Evolutionary conservation across 2,113 vertebrate genomes (phyloP).

Genomic region (Thunnus maccoyii): DNA sequence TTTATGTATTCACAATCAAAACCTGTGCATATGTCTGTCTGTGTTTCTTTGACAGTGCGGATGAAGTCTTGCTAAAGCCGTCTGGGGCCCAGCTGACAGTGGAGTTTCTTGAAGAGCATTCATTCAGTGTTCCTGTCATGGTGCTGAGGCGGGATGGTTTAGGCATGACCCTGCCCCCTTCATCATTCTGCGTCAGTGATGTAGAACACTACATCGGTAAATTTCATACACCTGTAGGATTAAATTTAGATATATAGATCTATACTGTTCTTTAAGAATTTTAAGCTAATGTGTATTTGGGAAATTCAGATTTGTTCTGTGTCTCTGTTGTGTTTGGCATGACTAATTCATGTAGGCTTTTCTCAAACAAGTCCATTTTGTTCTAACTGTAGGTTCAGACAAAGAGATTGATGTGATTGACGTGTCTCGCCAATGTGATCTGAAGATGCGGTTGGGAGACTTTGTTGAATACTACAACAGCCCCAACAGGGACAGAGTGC

Average conservation of each 20-base stretch:
- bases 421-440: constrained; percentile 90
- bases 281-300: background rate
- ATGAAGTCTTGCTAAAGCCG: constrained; percentile 92
- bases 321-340: background rate
- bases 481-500: constrained; percentile 89
- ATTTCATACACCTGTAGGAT: background rate
- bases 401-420: constrained; percentile 96
- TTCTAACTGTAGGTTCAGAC: constrained; percentile 85
- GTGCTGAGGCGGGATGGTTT: constrained; percentile 92
- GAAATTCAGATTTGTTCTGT: background rate
- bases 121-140: constrained; percentile 94
- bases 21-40: constrained; percentile 34
- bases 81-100: constrained; percentile 92
- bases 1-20: constrained; percentile 2
- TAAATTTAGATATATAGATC: background rate
- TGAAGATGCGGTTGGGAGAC: constrained; percentile 93
- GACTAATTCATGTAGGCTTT: background rate
- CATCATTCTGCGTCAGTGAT: constrained; percentile 90
- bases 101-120: constrained; percentile 95
- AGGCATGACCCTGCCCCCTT: constrained; percentile 93
- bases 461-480: constrained; percentile 93
- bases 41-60: constrained; percentile 84
- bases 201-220: constrained; percentile 93
- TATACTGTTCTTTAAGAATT: background rate
- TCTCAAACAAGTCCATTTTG: constrained; percentile 11